phyloP scores from a whole-genome alignment of 2,113 vertebrate genomes.

The Malaclemys terrapin region DNA sequence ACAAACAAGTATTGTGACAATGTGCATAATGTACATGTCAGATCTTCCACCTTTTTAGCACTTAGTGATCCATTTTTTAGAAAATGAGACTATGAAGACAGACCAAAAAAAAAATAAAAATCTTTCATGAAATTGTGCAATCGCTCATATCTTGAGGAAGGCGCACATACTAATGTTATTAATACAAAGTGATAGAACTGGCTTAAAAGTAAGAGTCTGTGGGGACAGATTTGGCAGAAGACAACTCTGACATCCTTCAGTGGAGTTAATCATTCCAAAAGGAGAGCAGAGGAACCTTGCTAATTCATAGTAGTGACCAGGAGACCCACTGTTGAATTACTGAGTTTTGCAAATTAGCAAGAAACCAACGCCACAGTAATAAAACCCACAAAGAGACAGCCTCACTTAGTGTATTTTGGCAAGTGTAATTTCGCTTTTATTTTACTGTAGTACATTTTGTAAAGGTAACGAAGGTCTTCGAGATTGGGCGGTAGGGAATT shows the following conservation, averaged over 20 bases:
- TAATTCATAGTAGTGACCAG: neutral
- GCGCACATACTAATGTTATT: neutral
- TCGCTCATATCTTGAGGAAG: neutral
- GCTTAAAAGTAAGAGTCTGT: fast-evolving
- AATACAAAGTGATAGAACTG: neutral
- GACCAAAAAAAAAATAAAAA: neutral
- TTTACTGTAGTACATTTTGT: neutral
- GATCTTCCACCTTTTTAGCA: neutral
- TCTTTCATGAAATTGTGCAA: neutral
- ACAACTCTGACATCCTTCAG: neutral
- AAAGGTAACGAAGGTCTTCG: neutral
- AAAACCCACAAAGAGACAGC: neutral
- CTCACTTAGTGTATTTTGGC: neutral
- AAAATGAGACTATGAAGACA: neutral
- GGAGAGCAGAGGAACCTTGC: neutral
- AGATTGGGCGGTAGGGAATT: neutral
- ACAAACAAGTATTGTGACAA: neutral
- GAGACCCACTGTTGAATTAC: neutral
- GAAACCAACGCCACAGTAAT: neutral
- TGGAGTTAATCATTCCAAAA: neutral
- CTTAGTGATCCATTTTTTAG: neutral
- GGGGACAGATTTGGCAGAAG: fast-evolving
- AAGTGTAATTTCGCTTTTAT: neutral
- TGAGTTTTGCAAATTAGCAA: neutral
- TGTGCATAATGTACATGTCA: neutral